Base-by-base conservation (phyloP, 2,797 vertebrate species). In the Telmatherina bonti region DNA sequence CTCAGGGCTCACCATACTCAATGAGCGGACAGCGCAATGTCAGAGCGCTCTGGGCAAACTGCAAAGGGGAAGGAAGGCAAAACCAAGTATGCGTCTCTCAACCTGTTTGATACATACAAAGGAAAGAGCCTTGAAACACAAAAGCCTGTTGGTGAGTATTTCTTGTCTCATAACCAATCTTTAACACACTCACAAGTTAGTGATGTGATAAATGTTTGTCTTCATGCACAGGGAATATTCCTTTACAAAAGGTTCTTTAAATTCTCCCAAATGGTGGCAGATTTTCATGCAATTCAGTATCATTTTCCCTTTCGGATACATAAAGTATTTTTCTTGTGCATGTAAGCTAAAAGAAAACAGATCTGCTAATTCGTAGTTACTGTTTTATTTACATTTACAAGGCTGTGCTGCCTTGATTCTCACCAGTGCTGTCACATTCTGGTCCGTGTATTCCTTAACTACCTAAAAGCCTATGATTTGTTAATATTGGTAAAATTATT, bases 21-120 rank as follows among this genome's bases (percentile, higher is more conserved):
- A 98, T 97, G 97, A 97, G 96, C 96, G 96, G 96, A 96, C 96
- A 97, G 96, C 96, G 97, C 96, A 95, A 98, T 98, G 97, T 97
- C 97, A 96, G 97, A 98, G 96, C 97, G 97, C 95, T 96, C 95
- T 97, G 97, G 96, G 96, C 97, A 96, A 96, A 96, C 96, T 96
- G 96, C 96, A 96, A 98, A 97, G 96, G 97, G 96, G 95, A 97
- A 97, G 97, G 97, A 98, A 96, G 97, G 96, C 95, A 97, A 97
- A 96, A 93, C 94, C 94, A 97, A 97, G 96, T 97, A 98, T 96
- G 95, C 97, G 86, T 98, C 97, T 86, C 97, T 98, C 96, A 98
- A 97, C 95, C 95, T 98, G 95, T 98, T 97, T 97, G 96, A 98
- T 96, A 98, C 97, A 56, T 98, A 98, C 95, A 97, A 97, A 96